Conservation (phyloP, 2,797 vertebrate genomes). For the Acipenser ruthenus region DNA sequence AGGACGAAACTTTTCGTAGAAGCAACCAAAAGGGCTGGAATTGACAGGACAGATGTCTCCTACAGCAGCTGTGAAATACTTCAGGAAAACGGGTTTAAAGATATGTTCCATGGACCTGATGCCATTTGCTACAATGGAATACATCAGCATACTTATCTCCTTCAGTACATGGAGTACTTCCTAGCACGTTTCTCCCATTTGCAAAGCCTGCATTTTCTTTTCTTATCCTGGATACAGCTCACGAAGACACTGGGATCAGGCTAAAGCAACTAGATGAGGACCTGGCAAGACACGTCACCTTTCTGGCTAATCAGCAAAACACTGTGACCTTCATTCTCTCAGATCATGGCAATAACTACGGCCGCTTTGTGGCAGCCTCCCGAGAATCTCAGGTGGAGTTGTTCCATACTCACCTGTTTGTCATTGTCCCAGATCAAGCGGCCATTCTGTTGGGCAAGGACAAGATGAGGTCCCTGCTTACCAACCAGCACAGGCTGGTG, state of each 20-base stretch:
- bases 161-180: no score
- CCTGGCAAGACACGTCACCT: no score
- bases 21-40: constrained; percentile 19
- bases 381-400: constrained; percentile 24
- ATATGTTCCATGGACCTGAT: constrained; percentile 25
- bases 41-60: constrained; percentile 25
- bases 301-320: no score
- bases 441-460: constrained; percentile 16
- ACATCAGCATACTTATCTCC: constrained; percentile 9
- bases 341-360: constrained; percentile 29
- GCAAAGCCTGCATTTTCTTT: no score
- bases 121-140: constrained; percentile 30
- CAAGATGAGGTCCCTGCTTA: constrained; percentile 18
- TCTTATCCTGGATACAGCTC: no score
- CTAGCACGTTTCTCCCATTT: no score
- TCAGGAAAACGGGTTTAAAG: constrained; percentile 20
- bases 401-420: constrained; percentile 25
- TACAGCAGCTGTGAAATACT: constrained; percentile 28
- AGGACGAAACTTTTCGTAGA: constrained; percentile 22
- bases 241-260: no score
- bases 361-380: constrained; percentile 17
- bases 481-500: constrained; percentile 25
- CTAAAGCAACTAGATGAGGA: no score
- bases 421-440: constrained; percentile 22
- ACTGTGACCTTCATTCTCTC: constrained; percentile 30